Percentiles rank a stretch among this genome's conserved stretches.
Evolutionary conservation across 2,888 invertebrate species (phyloP).

Genomic region (Agonopterix heracliana): DNA sequence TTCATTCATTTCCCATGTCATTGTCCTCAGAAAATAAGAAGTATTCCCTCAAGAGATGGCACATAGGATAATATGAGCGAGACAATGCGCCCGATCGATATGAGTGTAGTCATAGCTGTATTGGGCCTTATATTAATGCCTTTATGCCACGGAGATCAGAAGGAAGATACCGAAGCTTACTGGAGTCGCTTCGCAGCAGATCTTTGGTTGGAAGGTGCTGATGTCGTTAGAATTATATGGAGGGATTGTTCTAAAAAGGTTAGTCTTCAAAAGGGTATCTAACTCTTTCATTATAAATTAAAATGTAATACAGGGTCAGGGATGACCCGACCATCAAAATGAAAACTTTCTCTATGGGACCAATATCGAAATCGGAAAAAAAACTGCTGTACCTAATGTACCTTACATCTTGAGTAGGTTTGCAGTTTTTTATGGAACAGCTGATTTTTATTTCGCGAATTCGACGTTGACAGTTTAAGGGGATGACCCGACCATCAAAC

Average conservation of each 20-base stretch:
- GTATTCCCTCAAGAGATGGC: conserved; percentile 35
- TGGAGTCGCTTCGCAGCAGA: conserved; percentile 61
- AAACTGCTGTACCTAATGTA: too few species aligned
- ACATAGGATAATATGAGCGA: conserved; percentile 36
- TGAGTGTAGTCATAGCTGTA: conserved; percentile 27
- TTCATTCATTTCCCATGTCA: too few species aligned
- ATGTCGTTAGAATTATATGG: conserved; percentile 64
- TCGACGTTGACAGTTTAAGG: too few species aligned
- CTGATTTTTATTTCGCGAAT: too few species aligned
- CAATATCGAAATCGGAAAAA: too few species aligned
- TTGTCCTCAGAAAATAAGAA: conserved; percentile 8
- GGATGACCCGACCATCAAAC: too few species aligned
- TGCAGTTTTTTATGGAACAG: too few species aligned
- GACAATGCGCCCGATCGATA: conserved; percentile 27
- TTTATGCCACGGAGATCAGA: conserved; percentile 35
- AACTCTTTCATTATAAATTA: neutral
- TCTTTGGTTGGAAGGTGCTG: conserved; percentile 66
- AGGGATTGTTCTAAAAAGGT: conserved; percentile 70
- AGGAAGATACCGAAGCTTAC: conserved; percentile 48
- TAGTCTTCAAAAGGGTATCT: conserved; percentile 15
- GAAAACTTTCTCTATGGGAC: too few species aligned
- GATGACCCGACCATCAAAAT: too few species aligned
- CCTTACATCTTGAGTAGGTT: too few species aligned
- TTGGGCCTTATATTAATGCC: conserved; percentile 31
- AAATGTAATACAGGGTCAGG: neutral